These are phyloP conservation scores for Opisthograptis luteolata DNA, from an alignment of 2,888 invertebrate species.

Conservation along the genomic window DNA sequence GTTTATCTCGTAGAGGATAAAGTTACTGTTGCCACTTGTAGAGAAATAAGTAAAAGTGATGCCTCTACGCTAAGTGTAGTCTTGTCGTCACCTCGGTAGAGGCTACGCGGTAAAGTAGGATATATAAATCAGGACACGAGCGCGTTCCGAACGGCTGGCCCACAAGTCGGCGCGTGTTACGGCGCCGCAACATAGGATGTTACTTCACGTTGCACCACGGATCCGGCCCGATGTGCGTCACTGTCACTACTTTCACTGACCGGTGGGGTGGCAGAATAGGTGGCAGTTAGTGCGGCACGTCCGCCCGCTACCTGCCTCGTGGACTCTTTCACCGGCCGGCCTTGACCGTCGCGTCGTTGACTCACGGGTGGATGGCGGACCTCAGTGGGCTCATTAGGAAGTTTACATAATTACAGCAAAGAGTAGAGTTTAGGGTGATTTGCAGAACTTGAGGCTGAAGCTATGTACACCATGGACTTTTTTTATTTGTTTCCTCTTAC, in stretches of 20 bases:
- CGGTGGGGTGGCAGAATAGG: background rate
- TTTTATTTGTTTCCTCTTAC: too few relatives aligned
- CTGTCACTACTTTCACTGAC: constrained; percentile 26
- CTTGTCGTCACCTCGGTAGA: too few relatives aligned
- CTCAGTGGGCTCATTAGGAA: background rate
- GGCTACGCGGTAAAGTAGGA: too few relatives aligned
- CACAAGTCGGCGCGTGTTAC: too few relatives aligned
- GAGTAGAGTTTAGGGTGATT: background rate
- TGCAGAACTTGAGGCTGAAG: background rate
- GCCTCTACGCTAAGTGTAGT: too few relatives aligned
- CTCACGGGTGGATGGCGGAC: constrained; percentile 1
- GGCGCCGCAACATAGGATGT: constrained; percentile 14
- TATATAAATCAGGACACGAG: constrained; percentile 4
- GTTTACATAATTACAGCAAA: background rate
- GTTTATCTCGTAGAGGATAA: too few relatives aligned
- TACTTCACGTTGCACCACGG: constrained; percentile 24
- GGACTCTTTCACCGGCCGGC: constrained; percentile 13
- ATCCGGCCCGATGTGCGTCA: constrained; percentile 17
- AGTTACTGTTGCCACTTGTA: too few relatives aligned
- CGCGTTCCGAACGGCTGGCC: too few relatives aligned
- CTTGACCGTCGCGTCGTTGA: constrained; percentile 16
- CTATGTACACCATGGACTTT: too few relatives aligned
- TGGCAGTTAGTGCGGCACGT: background rate
- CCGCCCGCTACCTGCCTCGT: too few relatives aligned
- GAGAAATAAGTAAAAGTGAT: too few relatives aligned